Conservation (phyloP, 1,140 invertebrate genomes). For the Yoshiicerus persimilis region DNA sequence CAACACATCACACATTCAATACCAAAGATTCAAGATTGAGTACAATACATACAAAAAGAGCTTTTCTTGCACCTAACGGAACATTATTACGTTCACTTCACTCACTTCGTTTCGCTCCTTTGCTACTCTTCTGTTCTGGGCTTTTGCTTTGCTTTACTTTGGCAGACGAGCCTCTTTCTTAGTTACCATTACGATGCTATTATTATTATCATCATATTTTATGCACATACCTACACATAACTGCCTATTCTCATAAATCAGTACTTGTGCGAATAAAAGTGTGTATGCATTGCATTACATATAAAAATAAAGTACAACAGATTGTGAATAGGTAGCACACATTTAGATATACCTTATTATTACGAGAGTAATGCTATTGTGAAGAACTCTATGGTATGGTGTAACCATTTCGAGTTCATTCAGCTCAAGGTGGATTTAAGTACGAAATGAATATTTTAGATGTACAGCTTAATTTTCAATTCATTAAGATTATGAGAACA, state of each 20-base stretch:
- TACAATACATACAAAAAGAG: constrained; percentile 20
- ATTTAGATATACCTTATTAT: neutral
- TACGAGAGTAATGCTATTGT: neutral
- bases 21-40: neutral
- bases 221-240: neutral
- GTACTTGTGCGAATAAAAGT: neutral
- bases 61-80: constrained; percentile 8
- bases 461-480: no score
- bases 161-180: neutral
- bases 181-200: neutral
- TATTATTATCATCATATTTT: neutral
- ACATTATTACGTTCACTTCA: constrained; percentile 14
- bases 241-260: neutral
- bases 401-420: neutral
- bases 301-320: neutral
- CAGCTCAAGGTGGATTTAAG: neutral
- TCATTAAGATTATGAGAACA: no score
- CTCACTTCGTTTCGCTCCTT: constrained; percentile 14
- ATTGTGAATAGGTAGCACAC: no score
- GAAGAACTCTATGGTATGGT: neutral
- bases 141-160: neutral
- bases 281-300: neutral
- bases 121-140: neutral
- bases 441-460: neutral
- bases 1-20: neutral